These are phyloP conservation scores for Mesaphorura yosii DNA, from an alignment of 1,140 invertebrate genomes.

Conservation along the genomic window DNA sequence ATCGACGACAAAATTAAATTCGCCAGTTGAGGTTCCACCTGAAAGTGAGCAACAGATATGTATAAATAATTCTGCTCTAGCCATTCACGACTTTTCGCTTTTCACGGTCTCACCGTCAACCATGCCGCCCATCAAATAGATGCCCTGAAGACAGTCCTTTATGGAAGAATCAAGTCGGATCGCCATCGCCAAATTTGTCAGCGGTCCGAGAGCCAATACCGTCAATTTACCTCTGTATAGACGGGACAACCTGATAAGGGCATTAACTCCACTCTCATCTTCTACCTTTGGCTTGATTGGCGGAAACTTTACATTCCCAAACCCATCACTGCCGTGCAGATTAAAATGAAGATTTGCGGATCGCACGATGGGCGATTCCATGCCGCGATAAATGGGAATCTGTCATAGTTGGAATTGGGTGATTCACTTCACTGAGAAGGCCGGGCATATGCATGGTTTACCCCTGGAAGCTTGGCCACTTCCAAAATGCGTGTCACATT, in stretches of 20 bases:
- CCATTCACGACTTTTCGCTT: background rate
- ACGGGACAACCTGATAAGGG: constrained; percentile 17
- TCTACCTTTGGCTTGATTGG: background rate
- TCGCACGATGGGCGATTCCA: constrained; percentile 38
- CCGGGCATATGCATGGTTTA: constrained; percentile 26
- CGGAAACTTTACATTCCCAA: constrained; percentile 34
- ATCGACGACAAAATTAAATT: constrained; percentile 10
- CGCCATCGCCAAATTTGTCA: constrained; percentile 11
- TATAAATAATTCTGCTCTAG: background rate
- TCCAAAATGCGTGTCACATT: constrained; percentile 50
- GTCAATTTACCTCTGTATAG: constrained; percentile 7
- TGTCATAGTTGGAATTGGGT: constrained; percentile 33
- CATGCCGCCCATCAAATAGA: constrained; percentile 10
- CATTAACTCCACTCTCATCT: constrained; percentile 26
- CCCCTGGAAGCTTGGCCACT: constrained; percentile 39
- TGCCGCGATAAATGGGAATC: constrained; percentile 55
- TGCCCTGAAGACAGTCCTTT: background rate
- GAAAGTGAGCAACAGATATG: constrained; percentile 1
- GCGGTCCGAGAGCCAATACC: constrained; percentile 6
- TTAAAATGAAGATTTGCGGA: background rate
- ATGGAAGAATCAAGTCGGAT: background rate
- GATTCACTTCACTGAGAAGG: constrained; percentile 16
- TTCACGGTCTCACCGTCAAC: background rate
- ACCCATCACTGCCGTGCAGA: constrained; percentile 8
- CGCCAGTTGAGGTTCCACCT: constrained; percentile 1